A percentile compares a stretch with the other conserved stretches of the same genome.
phyloP scores from a whole-genome alignment of 1,140 invertebrate genomes.

The Lordiphosa mommai region DNA sequence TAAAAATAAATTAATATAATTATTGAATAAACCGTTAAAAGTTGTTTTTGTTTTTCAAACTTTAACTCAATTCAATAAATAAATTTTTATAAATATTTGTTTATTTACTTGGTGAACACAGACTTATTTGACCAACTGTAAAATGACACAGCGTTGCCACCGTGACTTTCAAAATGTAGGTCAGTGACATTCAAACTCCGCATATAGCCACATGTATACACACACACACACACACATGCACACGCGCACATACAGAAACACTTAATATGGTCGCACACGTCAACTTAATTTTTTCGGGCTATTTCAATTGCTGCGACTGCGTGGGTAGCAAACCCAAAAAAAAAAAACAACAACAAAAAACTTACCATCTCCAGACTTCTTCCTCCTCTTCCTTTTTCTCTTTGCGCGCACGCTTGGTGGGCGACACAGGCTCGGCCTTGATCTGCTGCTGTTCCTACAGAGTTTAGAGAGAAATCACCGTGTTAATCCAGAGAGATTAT shows the following conservation, averaged over 20 bases:
- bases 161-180: slow-evolving; percentile 70
- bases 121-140: slow-evolving; percentile 9
- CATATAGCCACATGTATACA: slow-evolving; percentile 26
- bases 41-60: no score
- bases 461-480: slow-evolving; percentile 3
- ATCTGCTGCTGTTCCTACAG: slow-evolving; percentile 43
- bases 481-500: neutral
- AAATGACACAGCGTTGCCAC: slow-evolving; percentile 20
- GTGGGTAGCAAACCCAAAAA: neutral
- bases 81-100: neutral
- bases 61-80: no score
- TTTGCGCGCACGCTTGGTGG: slow-evolving; percentile 83
- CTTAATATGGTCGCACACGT: slow-evolving; percentile 3
- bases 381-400: slow-evolving; percentile 88
- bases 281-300: neutral
- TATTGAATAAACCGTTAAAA: no score
- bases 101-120: neutral
- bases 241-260: neutral
- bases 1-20: no score
- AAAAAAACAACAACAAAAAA: slow-evolving; percentile 1
- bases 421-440: slow-evolving; percentile 73
- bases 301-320: slow-evolving; percentile 7
- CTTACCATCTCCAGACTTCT: slow-evolving; percentile 96
- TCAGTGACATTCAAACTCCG: slow-evolving; percentile 70
- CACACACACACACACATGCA: neutral